phyloP scores from a whole-genome alignment of 92 coral and sea anemone genomes.

The Porites divaricata region DNA sequence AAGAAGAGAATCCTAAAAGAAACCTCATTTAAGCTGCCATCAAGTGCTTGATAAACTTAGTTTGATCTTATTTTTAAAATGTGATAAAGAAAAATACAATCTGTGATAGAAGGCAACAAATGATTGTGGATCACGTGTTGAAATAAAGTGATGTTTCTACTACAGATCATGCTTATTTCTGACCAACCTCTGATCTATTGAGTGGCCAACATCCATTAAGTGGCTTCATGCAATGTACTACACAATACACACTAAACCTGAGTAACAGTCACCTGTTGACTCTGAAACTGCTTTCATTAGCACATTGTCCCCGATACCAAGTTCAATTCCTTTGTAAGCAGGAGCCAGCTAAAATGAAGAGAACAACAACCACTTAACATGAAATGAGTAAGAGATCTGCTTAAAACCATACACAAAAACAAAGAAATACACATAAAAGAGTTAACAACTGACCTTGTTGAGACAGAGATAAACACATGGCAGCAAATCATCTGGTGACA shows the following conservation, averaged over 20 bases:
- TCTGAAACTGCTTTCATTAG: conserved; percentile 96
- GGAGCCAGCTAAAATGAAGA: conserved; percentile 84
- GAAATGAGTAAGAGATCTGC: not conserved
- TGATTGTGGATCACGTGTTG: too few relatives aligned
- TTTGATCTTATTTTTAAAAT: too few relatives aligned
- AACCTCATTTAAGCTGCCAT: too few relatives aligned
- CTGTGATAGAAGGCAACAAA: too few relatives aligned
- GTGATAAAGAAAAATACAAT: too few relatives aligned
- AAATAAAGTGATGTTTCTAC: too few relatives aligned
- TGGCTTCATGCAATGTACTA: not conserved
- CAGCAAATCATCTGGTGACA: conserved; percentile 88
- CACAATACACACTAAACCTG: not conserved
- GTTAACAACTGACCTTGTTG: conserved; percentile 75
- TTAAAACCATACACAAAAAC: not conserved
- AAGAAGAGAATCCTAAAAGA: too few relatives aligned
- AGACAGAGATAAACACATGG: conserved; percentile 93
- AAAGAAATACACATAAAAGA: not conserved
- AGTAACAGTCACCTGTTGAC: conserved; percentile 79
- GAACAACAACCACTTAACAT: not conserved
- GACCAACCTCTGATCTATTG: too few relatives aligned
- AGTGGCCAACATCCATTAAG: too few relatives aligned
- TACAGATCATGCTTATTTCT: too few relatives aligned
- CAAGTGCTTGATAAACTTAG: too few relatives aligned
- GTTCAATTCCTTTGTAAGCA: conserved; percentile 98
- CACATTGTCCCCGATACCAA: conserved; percentile 96